Base-by-base conservation (phyloP, 2,797 vertebrate genomes). In the Melanotaenia maccullochi region DNA sequence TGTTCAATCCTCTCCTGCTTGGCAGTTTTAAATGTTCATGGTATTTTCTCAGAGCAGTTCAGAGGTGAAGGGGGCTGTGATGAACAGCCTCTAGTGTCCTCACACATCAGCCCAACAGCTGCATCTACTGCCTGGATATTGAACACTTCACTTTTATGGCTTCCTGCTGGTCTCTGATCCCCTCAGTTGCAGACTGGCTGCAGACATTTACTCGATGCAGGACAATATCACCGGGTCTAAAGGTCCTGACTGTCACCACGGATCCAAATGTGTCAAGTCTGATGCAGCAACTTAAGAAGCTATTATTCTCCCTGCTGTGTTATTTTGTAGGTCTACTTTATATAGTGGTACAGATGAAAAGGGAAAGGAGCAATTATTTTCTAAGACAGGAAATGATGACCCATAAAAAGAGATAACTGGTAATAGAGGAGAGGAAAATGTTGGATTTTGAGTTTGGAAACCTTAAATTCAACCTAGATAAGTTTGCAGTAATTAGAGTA, bases 21-120 rank as follows among this genome's bases (percentile, higher is more conserved):
- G 32, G 52, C 22, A 16, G 54, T 82, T 38, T 56, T 52, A 56
- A 22, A 42, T n/a, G n/a, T 7, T 32, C 5, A 7, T 25, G 11
- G 35, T 36, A 35, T 1, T 62, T 59, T 65, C 85, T 35, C 20
- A 3, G 1, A 73, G 83, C 71, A 36, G 56, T 55, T 28, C 47
- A 40, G 60, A 65, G 77, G 66, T 82, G 76, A 77, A 36, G 12
- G 35, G 71, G 72, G 70, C 33, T 65, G 64, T 36, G 76, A 85
- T 11, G 67, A 71, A 74, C 55, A 40, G 81, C 74, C 65, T 30
- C 3, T 25, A 20, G 74, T 65, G 79, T 88, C 84, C 74, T 73
- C 71, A 84, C 88, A 66, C 73, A 73, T 77, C 71, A 71, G 85
- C 79, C 80, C 13, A 9, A 84, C 86, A 77, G 71, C 65, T 4